Percentiles rank a stretch among this genome's conserved stretches.
phyloP scores from a whole-genome alignment of 2,888 invertebrate genomes.

The Ptychoptera albimana region DNA sequence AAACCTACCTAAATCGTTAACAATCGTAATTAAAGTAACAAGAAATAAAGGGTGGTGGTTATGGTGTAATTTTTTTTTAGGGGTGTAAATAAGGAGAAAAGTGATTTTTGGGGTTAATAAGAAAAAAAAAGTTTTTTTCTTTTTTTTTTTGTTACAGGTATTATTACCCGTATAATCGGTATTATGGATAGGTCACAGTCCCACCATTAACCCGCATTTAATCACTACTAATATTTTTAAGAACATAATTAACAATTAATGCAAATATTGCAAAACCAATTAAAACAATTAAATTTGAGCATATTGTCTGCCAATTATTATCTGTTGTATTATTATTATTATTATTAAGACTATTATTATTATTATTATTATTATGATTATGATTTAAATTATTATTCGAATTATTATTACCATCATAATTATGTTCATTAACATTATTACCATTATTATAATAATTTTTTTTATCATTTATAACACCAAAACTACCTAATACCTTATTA shows the following conservation, averaged over 20 bases:
- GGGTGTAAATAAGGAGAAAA: too few relatives aligned
- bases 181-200: too few relatives aligned
- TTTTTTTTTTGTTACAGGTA: too few relatives aligned
- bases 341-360: neutral
- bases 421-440: conserved; percentile 7
- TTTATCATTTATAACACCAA: too few relatives aligned
- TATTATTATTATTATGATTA: neutral
- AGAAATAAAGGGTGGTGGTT: too few relatives aligned
- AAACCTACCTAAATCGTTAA: too few relatives aligned
- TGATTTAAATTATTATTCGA: conserved; percentile 9
- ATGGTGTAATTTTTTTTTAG: too few relatives aligned
- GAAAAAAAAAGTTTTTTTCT: too few relatives aligned
- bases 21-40: too few relatives aligned
- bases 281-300: conserved; percentile 76
- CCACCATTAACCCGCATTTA: too few relatives aligned
- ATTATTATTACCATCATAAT: conserved; percentile 10
- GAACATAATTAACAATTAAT: conserved; percentile 82
- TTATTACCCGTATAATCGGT: too few relatives aligned
- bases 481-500: neutral
- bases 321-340: conserved; percentile 33
- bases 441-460: neutral
- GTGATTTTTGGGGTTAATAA: too few relatives aligned
- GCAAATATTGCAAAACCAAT: conserved; percentile 85
- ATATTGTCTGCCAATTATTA: conserved; percentile 57
- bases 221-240: conserved; percentile 52